These are phyloP conservation scores for Torymus aiolomorphi DNA, from an alignment of 2,888 invertebrate species.

Conservation along the genomic window DNA sequence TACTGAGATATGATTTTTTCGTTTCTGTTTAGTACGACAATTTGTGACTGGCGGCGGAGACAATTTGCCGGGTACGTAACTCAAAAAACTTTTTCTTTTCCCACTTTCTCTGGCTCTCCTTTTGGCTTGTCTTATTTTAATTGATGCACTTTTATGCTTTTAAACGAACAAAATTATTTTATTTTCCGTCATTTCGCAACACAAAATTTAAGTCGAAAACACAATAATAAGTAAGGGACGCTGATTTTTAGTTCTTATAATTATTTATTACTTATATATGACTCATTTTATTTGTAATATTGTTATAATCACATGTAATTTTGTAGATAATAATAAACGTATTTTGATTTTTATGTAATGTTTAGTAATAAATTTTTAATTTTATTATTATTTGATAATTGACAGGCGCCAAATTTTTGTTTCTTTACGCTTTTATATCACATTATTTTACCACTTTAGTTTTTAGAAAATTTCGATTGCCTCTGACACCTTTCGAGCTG, in stretches of 20 bases:
- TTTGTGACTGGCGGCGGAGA: slow-evolving; percentile 77
- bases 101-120: slow-evolving; percentile 51
- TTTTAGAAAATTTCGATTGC: slow-evolving; percentile 47
- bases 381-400: slow-evolving; percentile 19
- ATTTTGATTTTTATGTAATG: slow-evolving; percentile 17
- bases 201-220: slow-evolving; percentile 46
- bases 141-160: slow-evolving; percentile 53
- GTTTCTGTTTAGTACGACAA: slow-evolving; percentile 77
- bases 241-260: slow-evolving; percentile 32
- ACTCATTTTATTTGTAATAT: slow-evolving; percentile 9
- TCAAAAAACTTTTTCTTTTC: slow-evolving; percentile 64
- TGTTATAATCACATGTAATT: not conserved
- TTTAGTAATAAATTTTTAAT: slow-evolving; percentile 11
- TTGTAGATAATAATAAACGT: too few relatives aligned
- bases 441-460: slow-evolving; percentile 51
- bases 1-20: slow-evolving; percentile 75
- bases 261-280: slow-evolving; percentile 20
- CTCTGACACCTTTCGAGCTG: slow-evolving; percentile 58
- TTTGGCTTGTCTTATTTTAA: slow-evolving; percentile 48
- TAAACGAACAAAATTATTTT: slow-evolving; percentile 40
- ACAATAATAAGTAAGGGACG: slow-evolving; percentile 47
- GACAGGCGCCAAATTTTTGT: slow-evolving; percentile 57
- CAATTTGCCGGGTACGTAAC: slow-evolving; percentile 78
- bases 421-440: slow-evolving; percentile 57
- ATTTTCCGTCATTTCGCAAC: slow-evolving; percentile 39